These are phyloP conservation scores for Gymnoscelis rufifasciata DNA, from an alignment of 2,888 invertebrate genomes.

Conservation along the genomic window DNA sequence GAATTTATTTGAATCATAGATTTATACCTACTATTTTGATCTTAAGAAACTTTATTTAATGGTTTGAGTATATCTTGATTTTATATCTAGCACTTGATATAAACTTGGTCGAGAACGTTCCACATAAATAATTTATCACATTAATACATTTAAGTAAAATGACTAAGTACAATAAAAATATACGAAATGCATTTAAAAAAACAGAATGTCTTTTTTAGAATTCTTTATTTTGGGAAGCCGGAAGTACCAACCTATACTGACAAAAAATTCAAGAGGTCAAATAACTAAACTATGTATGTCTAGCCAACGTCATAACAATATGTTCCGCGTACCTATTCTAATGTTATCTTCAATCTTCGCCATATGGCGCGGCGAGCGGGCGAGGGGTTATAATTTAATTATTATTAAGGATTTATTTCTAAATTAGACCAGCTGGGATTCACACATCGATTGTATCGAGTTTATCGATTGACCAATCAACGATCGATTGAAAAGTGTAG, in stretches of 20 bases:
- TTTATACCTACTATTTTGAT: no score
- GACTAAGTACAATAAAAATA: no score
- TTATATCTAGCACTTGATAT: no score
- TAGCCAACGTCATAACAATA: slow-evolving; percentile 49
- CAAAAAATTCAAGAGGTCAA: slow-evolving; percentile 7
- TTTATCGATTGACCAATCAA: slow-evolving; percentile 1
- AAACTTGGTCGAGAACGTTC: no score
- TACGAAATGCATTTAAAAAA: no score
- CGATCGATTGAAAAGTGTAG: neutral
- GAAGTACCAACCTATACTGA: slow-evolving; percentile 14
- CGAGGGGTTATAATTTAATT: slow-evolving; percentile 25
- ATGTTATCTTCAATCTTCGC: slow-evolving; percentile 44
- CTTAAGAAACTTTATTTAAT: no score
- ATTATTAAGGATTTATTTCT: slow-evolving; percentile 23
- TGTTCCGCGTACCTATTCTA: slow-evolving; percentile 33
- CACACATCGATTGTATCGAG: slow-evolving; percentile 5
- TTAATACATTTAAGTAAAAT: no score
- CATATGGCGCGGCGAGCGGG: slow-evolving; percentile 36
- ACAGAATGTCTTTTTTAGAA: neutral
- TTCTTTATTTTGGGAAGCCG: neutral
- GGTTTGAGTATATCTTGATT: no score
- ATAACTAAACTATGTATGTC: slow-evolving; percentile 33
- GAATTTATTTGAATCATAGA: no score
- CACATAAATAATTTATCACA: no score
- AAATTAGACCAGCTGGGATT: slow-evolving; percentile 23